Conservation (phyloP, 2,113 vertebrate genomes). For the Sialia sialis region DNA sequence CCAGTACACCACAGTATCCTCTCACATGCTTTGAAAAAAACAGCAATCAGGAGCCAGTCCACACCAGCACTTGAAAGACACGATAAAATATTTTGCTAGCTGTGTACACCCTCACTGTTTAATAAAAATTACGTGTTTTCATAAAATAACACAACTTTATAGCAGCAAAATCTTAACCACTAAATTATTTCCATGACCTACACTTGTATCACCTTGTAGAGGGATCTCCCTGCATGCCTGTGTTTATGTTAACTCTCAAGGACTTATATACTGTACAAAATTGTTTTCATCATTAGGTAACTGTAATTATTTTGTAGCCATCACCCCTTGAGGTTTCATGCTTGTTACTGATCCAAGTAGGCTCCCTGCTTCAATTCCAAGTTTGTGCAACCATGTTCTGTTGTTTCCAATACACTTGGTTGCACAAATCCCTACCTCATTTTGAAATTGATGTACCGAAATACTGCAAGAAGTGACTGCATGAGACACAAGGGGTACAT, state of each 20-base stretch:
- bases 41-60: background rate
- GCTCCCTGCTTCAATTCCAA: background rate
- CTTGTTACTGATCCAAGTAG: background rate
- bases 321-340: background rate
- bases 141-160: background rate
- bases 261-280: background rate
- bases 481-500: background rate
- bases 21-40: background rate
- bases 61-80: background rate
- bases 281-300: background rate
- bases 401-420: background rate
- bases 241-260: background rate
- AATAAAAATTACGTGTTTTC: background rate
- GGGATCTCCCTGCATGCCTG: background rate
- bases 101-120: background rate
- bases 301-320: background rate
- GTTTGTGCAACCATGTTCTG: background rate
- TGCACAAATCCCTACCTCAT: background rate
- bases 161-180: background rate
- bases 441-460: background rate
- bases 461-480: background rate
- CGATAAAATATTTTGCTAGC: background rate
- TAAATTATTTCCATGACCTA: background rate
- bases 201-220: background rate
- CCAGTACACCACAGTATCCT: background rate